Percentiles rank a stretch among this genome's conserved stretches.
Conservation (phyloP, 2,888 invertebrate species). For the Polydrusus tereticollis region DNA sequence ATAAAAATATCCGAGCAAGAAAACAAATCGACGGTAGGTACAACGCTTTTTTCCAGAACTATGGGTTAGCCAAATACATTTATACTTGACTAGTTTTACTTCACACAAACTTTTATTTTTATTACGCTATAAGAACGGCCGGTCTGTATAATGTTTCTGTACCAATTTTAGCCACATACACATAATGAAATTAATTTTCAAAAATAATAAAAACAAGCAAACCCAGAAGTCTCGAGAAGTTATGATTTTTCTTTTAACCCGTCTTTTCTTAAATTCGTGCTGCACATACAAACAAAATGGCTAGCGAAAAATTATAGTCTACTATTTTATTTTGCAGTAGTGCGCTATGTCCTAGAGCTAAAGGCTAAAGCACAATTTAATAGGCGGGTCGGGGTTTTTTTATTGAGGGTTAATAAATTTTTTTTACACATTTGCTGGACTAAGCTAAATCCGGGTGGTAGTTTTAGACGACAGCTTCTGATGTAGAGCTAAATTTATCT, state of each 20-base stretch:
- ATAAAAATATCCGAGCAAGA: too few relatives aligned
- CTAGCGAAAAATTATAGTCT: slow-evolving; percentile 56
- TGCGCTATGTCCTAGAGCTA: slow-evolving; percentile 45
- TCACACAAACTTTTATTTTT: too few relatives aligned
- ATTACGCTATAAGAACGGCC: neutral
- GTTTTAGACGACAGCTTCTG: neutral
- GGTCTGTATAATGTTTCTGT: neutral
- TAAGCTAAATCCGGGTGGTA: slow-evolving; percentile 21
- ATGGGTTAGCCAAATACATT: too few relatives aligned
- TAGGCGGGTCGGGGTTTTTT: slow-evolving; percentile 38
- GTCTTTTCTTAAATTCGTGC: slow-evolving; percentile 57
- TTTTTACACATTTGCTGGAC: slow-evolving; percentile 36
- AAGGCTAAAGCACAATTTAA: slow-evolving; percentile 47
- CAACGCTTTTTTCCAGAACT: too few relatives aligned
- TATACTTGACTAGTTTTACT: too few relatives aligned
- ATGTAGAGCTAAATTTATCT: slow-evolving; percentile 1
- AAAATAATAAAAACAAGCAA: slow-evolving; percentile 26
- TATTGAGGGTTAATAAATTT: slow-evolving; percentile 45
- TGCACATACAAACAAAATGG: slow-evolving; percentile 58
- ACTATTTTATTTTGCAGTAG: slow-evolving; percentile 58
- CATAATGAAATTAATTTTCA: slow-evolving; percentile 6
- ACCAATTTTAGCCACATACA: neutral
- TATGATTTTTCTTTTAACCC: slow-evolving; percentile 56
- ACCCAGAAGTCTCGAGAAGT: slow-evolving; percentile 27
- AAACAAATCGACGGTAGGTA: too few relatives aligned